Conservation (phyloP, 2,888 invertebrate species). For the Meteorus colon region DNA sequence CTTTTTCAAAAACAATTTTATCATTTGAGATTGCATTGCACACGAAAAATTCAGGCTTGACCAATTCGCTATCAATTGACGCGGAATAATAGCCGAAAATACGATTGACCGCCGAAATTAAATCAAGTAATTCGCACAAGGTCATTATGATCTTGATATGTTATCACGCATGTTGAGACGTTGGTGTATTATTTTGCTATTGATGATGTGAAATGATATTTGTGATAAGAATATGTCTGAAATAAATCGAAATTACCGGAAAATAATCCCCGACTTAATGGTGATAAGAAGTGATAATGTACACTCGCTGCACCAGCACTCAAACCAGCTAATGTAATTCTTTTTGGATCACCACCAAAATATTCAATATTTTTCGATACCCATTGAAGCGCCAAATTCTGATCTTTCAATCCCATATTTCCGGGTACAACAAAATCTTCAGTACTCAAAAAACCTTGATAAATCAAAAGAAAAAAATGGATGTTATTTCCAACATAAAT, state of each 20-base stretch:
- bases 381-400: conserved; percentile 80
- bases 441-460: conserved; percentile 80
- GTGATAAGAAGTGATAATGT: conserved; percentile 80
- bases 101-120: too few relatives aligned
- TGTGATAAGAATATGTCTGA: neutral
- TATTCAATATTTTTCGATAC: conserved; percentile 78
- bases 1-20: too few relatives aligned
- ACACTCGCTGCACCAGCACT: conserved; percentile 84
- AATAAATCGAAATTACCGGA: conserved; percentile 66
- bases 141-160: too few relatives aligned
- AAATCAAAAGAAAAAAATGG: neutral
- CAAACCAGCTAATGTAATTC: conserved; percentile 80
- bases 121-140: too few relatives aligned
- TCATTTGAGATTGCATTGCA: too few relatives aligned
- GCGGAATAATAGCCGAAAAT: too few relatives aligned
- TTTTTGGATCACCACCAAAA: conserved; percentile 83
- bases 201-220: conserved; percentile 2
- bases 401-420: conserved; percentile 83
- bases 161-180: too few relatives aligned
- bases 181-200: neutral
- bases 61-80: too few relatives aligned
- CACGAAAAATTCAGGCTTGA: too few relatives aligned
- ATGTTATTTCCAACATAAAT: neutral
- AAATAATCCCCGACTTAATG: conserved; percentile 76
- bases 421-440: conserved; percentile 80